Percentiles rank a stretch among this genome's conserved stretches.
phyloP scores from a whole-genome alignment of 2,797 vertebrate genomes.

The Rhinoraja longicauda region DNA sequence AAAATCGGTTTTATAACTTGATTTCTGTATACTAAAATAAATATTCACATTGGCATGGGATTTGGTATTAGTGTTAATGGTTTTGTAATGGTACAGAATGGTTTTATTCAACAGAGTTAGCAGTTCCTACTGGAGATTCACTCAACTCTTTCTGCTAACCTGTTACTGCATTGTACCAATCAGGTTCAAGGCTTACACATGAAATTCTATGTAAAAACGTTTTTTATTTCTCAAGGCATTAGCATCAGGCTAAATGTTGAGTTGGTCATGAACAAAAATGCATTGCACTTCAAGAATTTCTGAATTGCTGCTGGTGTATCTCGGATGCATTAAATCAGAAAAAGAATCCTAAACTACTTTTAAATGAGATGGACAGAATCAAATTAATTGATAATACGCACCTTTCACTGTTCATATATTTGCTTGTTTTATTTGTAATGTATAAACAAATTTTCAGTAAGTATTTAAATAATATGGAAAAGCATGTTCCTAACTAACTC shows the following conservation, averaged over 20 bases:
- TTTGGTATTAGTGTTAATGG: not conserved
- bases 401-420: not conserved
- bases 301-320: not conserved
- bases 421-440: not conserved
- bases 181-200: not conserved
- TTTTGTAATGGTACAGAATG: not conserved
- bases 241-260: not conserved
- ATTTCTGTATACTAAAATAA: constrained; percentile 29
- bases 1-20: constrained; percentile 22
- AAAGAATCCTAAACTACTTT: too few species aligned
- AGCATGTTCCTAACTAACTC: not conserved
- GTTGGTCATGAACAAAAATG: not conserved
- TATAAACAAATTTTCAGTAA: not conserved
- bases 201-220: not conserved
- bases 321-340: not conserved
- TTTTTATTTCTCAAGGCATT: not conserved
- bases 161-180: not conserved
- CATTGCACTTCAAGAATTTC: not conserved
- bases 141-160: not conserved
- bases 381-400: not conserved
- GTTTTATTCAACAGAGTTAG: not conserved
- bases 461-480: not conserved
- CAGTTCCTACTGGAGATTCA: not conserved
- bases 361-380: not conserved
- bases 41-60: constrained; percentile 34